Evolutionary conservation across 37 sponge, comb jelly and placozoan species (phyloP).

Genomic region (Petrosia ficiformis): DNA sequence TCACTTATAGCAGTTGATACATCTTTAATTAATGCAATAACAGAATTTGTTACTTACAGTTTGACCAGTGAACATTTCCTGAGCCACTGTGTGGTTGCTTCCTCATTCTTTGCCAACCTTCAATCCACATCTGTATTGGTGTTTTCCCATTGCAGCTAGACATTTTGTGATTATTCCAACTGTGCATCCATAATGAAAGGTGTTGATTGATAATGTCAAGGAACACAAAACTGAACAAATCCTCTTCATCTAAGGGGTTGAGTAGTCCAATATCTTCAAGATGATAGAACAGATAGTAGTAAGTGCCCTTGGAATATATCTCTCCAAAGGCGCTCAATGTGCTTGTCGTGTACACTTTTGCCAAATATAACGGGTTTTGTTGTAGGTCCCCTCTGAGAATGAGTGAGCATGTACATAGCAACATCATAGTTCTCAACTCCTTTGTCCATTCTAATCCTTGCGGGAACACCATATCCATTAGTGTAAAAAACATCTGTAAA

Average conservation of each 20-base stretch:
- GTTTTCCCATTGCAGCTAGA: neutral
- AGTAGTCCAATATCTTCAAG: conserved; percentile 8
- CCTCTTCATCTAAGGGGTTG: conserved; percentile 18
- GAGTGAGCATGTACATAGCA: conserved; percentile 38
- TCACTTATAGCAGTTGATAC: neutral
- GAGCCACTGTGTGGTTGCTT: neutral
- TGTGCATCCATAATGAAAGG: conserved; percentile 7
- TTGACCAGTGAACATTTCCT: neutral
- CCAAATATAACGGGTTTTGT: conserved; percentile 46
- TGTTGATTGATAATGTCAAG: conserved; percentile 15
- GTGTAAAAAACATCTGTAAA: neutral
- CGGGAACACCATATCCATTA: conserved; percentile 30
- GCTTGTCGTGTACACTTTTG: conserved; percentile 37
- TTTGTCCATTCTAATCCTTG: conserved; percentile 34
- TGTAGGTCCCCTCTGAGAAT: conserved; percentile 25
- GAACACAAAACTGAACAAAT: conserved; percentile 26
- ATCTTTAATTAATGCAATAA: neutral
- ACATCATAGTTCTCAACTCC: conserved; percentile 36
- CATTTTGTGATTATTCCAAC: conserved; percentile 25
- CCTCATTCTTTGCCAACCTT: neutral
- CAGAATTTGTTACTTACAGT: neutral
- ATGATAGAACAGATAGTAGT: conserved; percentile 18
- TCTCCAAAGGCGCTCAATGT: conserved; percentile 36
- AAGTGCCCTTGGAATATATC: conserved; percentile 24
- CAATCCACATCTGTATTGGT: conserved; percentile 13